Evolutionary conservation across 1,140 invertebrate genomes (phyloP).

Genomic region (Ceratosolen solmsi): DNA sequence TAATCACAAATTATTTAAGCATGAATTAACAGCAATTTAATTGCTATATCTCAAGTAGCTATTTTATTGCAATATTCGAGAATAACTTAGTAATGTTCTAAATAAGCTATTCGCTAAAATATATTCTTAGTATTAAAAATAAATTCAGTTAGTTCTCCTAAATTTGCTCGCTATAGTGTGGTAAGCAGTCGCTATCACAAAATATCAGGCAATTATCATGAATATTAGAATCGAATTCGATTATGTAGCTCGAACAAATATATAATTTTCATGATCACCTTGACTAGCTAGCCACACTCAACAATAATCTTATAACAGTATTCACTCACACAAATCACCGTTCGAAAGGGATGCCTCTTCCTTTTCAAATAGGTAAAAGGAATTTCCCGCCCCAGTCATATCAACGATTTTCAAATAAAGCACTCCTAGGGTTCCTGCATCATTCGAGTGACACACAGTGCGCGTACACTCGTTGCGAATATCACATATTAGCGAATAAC

Average conservation of each 20-base stretch:
- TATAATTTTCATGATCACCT: background rate
- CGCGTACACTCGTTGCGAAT: background rate
- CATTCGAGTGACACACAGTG: background rate
- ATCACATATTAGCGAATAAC: conserved; percentile 26
- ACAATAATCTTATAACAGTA: background rate
- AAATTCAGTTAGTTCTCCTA: no score
- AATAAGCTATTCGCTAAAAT: no score
- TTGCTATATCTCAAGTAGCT: no score
- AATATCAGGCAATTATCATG: background rate
- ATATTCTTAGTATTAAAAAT: no score
- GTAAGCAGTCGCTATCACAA: no score
- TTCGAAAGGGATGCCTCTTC: background rate
- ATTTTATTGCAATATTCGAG: no score
- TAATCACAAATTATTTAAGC: no score
- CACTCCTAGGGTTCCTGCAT: background rate
- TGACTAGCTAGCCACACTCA: background rate
- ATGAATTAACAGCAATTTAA: no score
- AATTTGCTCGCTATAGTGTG: no score
- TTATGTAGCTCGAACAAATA: background rate
- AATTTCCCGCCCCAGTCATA: background rate
- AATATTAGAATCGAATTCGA: background rate
- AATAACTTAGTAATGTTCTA: no score
- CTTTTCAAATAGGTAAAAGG: background rate
- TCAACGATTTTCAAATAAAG: conserved; percentile 40
- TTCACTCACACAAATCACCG: background rate